These are phyloP conservation scores for Drosophila basisetae DNA, from an alignment of 2,888 invertebrate species.

Conservation along the genomic window DNA sequence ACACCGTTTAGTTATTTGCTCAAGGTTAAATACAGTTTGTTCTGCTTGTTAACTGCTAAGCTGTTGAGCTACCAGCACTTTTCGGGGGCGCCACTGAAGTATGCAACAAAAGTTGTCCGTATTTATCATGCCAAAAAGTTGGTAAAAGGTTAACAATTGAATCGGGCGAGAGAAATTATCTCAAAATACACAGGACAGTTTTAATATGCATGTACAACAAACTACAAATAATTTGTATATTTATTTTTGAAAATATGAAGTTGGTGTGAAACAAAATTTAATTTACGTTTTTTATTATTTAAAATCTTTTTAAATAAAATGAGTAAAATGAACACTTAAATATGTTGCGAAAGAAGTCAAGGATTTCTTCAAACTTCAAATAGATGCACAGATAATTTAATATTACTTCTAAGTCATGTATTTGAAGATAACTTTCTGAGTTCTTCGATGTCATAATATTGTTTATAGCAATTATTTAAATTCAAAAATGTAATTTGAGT, in stretches of 20 bases:
- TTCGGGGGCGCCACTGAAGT: slow-evolving; percentile 33
- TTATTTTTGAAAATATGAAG: not conserved
- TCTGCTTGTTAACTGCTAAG: slow-evolving; percentile 10
- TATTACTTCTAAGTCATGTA: not conserved
- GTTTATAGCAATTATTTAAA: not conserved
- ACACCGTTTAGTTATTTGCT: slow-evolving; percentile 54
- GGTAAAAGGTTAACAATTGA: slow-evolving; percentile 4
- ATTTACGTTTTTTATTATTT: not conserved
- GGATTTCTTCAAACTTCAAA: not conserved
- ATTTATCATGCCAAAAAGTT: slow-evolving; percentile 18
- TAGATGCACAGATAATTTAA: not conserved
- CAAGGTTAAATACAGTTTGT: slow-evolving; percentile 36
- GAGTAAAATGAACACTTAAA: not conserved
- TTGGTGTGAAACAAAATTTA: not conserved
- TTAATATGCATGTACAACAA: not conserved
- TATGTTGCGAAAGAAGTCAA: not conserved
- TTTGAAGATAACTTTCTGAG: not conserved
- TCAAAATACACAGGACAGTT: not conserved
- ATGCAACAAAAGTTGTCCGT: slow-evolving; percentile 45
- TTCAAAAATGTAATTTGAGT: not conserved
- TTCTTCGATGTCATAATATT: not conserved
- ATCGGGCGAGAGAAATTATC: slow-evolving; percentile 1
- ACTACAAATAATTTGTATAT: not conserved
- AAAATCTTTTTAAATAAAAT: not conserved
- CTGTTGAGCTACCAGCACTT: slow-evolving; percentile 5